These are phyloP conservation scores for Mallotus villosus DNA, from an alignment of 2,797 vertebrate genomes.

Conservation along the genomic window DNA sequence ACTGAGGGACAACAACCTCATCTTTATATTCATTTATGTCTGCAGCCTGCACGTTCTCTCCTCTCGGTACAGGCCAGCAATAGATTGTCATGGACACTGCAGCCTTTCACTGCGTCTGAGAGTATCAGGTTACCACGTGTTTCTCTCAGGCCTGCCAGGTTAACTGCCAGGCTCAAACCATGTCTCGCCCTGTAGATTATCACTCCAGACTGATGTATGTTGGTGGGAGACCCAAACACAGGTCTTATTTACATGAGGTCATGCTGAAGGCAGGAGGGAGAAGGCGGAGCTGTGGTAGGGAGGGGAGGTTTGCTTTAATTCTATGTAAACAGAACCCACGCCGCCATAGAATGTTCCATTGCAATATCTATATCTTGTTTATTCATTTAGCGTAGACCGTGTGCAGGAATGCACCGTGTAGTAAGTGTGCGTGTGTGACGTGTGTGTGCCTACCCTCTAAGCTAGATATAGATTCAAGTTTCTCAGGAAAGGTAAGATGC, in stretches of 20 bases:
- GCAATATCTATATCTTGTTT: background rate
- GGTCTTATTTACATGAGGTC: background rate
- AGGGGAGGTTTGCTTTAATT: background rate
- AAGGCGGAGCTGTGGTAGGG: background rate
- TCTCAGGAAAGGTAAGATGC: background rate
- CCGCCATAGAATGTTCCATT: background rate
- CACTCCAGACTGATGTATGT: background rate
- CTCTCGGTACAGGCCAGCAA: background rate
- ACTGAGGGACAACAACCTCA: background rate
- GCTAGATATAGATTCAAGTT: background rate
- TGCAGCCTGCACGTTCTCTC: background rate
- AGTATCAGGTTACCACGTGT: conserved; percentile 18
- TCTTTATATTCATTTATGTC: background rate
- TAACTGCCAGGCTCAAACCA: conserved; percentile 13
- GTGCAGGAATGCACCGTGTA: background rate
- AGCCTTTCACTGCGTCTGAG: background rate
- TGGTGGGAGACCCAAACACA: background rate
- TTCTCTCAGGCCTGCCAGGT: conserved; percentile 23
- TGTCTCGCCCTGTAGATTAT: conserved; percentile 7
- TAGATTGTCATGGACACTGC: background rate
- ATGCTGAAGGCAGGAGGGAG: background rate
- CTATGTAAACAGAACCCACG: background rate
- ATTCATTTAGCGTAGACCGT: background rate
- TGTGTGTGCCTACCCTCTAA: background rate
- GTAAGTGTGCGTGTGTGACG: background rate